Evolutionary conservation across 2,888 invertebrate genomes (phyloP).

Genomic region (Monopis laevigella): DNA sequence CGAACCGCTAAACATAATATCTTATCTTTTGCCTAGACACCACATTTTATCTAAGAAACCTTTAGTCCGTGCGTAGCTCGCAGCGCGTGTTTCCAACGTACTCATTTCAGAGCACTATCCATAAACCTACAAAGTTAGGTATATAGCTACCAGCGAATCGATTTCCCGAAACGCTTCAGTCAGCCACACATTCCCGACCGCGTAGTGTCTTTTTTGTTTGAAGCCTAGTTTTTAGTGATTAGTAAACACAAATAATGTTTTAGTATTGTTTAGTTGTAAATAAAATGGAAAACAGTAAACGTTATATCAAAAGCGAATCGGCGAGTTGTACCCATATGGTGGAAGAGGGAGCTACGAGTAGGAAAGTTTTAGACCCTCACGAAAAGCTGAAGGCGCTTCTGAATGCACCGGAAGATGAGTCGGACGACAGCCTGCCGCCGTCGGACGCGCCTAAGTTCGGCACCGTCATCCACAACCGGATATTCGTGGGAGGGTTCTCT

Average conservation of each 20-base stretch:
- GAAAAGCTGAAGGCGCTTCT: slow-evolving; percentile 54
- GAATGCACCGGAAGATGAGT: slow-evolving; percentile 54
- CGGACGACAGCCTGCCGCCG: slow-evolving; percentile 51
- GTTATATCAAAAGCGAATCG: slow-evolving; percentile 57
- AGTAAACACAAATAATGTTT: not conserved
- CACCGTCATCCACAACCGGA: slow-evolving; percentile 92
- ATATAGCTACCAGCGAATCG: slow-evolving; percentile 1
- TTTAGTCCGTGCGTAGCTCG: slow-evolving; percentile 1
- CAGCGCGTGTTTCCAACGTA: slow-evolving; percentile 6
- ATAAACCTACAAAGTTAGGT: too few species aligned
- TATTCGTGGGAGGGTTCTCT: slow-evolving; percentile 97
- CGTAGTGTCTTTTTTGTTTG: slow-evolving; percentile 2
- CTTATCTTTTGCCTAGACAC: slow-evolving; percentile 29
- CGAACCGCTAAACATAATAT: slow-evolving; percentile 37
- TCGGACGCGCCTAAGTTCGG: slow-evolving; percentile 71
- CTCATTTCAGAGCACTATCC: too few species aligned
- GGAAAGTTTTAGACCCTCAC: slow-evolving; percentile 51
- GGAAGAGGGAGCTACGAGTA: slow-evolving; percentile 46
- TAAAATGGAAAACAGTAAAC: slow-evolving; percentile 47
- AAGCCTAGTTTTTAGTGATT: not conserved
- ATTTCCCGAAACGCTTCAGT: slow-evolving; percentile 4
- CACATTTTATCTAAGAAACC: slow-evolving; percentile 3
- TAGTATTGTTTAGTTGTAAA: slow-evolving; percentile 10
- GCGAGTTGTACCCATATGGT: slow-evolving; percentile 61
- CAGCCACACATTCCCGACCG: not conserved